Evolutionary conservation across 2,797 vertebrate genomes (phyloP).

Genomic region (Zonotrichia albicollis): DNA sequence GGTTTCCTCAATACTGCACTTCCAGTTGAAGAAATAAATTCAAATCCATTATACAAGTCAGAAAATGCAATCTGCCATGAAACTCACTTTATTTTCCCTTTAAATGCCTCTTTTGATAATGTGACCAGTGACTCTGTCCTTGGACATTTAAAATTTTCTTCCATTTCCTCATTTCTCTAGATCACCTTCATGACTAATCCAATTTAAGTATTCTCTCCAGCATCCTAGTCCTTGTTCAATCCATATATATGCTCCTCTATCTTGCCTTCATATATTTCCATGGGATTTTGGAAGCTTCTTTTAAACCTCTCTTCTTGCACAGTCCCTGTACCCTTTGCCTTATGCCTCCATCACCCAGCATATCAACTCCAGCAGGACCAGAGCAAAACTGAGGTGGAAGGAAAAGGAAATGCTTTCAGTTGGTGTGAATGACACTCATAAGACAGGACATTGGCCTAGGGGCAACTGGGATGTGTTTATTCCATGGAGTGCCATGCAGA

Average conservation of each 20-base stretch:
- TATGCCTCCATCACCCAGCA: neutral
- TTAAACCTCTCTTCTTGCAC: neutral
- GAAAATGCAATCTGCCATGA: neutral
- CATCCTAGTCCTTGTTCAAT: neutral
- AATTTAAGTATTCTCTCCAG: neutral
- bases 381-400: neutral
- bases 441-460: neutral
- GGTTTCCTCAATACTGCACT: neutral
- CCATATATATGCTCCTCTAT: neutral
- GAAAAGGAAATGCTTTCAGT: neutral
- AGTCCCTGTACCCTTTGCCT: neutral
- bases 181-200: neutral
- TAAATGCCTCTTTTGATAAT: neutral
- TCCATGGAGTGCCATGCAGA: slow-evolving; percentile 1
- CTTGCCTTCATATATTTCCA: neutral
- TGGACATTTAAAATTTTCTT: neutral
- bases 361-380: neutral
- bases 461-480: neutral
- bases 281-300: neutral
- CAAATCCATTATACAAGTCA: neutral
- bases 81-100: neutral
- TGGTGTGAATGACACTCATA: neutral
- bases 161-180: neutral
- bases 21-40: neutral
- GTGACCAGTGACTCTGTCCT: neutral